Conservation (phyloP, 2,888 invertebrate genomes). For the Herminia tarsipennalis region DNA sequence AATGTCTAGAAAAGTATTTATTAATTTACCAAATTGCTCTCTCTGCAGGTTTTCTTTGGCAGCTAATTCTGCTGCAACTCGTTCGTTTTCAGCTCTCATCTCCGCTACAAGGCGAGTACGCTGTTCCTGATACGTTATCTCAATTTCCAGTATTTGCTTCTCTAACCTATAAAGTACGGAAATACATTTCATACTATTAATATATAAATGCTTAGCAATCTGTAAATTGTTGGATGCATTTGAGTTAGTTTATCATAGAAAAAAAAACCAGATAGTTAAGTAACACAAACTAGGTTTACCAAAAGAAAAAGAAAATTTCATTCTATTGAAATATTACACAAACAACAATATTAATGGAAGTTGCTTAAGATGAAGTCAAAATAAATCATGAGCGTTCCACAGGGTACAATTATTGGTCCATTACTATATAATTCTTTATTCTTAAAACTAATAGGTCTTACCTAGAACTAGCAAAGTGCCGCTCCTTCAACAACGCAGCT, state of each 20-base stretch:
- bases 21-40: constrained; percentile 54
- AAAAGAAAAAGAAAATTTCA: too few relatives aligned
- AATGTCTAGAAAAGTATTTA: too few relatives aligned
- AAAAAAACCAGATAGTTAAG: too few relatives aligned
- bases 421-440: neutral
- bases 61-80: constrained; percentile 88
- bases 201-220: too few relatives aligned
- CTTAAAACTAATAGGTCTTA: constrained; percentile 22
- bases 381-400: too few relatives aligned
- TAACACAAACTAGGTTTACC: too few relatives aligned
- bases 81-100: constrained; percentile 87
- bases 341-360: too few relatives aligned
- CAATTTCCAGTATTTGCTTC: constrained; percentile 76
- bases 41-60: constrained; percentile 79
- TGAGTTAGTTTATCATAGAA: too few relatives aligned
- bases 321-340: too few relatives aligned
- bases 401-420: neutral
- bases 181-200: too few relatives aligned
- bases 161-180: constrained; percentile 58
- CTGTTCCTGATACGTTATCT: constrained; percentile 75
- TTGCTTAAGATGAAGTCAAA: too few relatives aligned
- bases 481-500: constrained; percentile 72
- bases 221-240: too few relatives aligned
- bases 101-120: constrained; percentile 85
- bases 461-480: constrained; percentile 77